These are phyloP conservation scores for Toxotes jaculatrix DNA, from an alignment of 2,113 vertebrate species.

Conservation along the genomic window DNA sequence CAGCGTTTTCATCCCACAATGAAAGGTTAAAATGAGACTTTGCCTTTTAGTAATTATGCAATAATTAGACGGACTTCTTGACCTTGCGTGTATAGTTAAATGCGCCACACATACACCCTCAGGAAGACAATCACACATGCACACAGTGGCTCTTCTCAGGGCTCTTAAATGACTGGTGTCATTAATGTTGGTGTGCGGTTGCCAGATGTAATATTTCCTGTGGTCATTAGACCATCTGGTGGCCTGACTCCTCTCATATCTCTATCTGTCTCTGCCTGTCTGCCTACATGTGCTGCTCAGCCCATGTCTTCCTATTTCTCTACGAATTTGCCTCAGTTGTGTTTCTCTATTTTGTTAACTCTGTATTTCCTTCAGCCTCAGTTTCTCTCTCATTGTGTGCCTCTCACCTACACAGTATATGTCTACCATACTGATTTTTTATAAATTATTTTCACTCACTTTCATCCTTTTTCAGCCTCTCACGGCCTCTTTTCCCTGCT, in stretches of 20 bases:
- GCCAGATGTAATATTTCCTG: constrained; percentile 82
- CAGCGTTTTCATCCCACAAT: constrained; percentile 11
- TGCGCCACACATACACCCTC: constrained; percentile 10
- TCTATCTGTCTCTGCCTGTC: constrained; percentile 29
- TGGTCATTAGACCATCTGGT: constrained; percentile 82
- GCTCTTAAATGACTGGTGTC: constrained; percentile 73
- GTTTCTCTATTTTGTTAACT: neutral
- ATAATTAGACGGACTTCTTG: constrained; percentile 50
- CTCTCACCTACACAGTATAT: too few species aligned
- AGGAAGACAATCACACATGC: constrained; percentile 27
- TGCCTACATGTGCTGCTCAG: constrained; percentile 24
- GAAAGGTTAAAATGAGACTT: constrained; percentile 34
- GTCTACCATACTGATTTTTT: neutral
- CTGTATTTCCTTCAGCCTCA: neutral
- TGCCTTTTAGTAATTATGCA: constrained; percentile 43
- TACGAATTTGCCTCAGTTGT: neutral
- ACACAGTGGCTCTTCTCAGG: constrained; percentile 35
- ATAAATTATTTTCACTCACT: constrained; percentile 1
- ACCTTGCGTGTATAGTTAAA: constrained; percentile 58
- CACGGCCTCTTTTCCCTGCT: constrained; percentile 35
- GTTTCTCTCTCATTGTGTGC: neutral
- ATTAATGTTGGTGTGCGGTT: constrained; percentile 72
- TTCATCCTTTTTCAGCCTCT: neutral
- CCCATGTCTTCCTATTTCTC: neutral
- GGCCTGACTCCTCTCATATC: constrained; percentile 65